These are phyloP conservation scores for Xerus rutilus DNA, from an alignment of 2,797 vertebrate species.

Conservation along the genomic window DNA sequence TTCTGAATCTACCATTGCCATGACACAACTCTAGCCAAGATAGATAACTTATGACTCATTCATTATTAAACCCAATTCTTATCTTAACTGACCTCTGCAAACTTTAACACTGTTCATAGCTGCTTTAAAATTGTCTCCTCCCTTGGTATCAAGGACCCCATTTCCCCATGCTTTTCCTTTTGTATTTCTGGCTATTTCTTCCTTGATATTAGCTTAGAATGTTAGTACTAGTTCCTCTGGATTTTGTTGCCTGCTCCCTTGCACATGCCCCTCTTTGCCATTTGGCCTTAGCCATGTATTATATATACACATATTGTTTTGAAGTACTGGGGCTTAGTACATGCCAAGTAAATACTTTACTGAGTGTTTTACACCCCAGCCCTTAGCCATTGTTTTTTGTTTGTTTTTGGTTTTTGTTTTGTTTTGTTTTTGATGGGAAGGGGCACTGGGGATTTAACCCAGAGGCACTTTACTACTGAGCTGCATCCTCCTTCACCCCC, in stretches of 20 bases:
- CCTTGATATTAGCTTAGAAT: not conserved
- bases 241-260: not conserved
- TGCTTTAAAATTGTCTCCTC: conserved; percentile 17
- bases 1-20: not conserved
- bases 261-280: not conserved
- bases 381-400: too few relatives aligned
- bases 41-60: not conserved
- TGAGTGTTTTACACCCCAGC: too few relatives aligned
- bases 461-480: too few relatives aligned
- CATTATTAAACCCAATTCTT: not conserved
- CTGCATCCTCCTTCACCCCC: too few relatives aligned
- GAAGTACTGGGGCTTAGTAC: not conserved
- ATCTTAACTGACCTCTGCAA: conserved; percentile 35
- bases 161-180: not conserved
- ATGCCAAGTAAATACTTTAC: too few relatives aligned
- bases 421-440: too few relatives aligned
- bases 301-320: too few relatives aligned
- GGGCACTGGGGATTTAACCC: too few relatives aligned
- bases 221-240: not conserved
- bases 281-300: not conserved
- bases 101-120: not conserved
- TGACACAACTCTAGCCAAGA: not conserved
- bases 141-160: not conserved
- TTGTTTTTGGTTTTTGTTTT: too few relatives aligned
- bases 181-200: conserved; percentile 51